Conservation (phyloP, 2,888 invertebrate genomes). For the Drosophila prostipennis region DNA sequence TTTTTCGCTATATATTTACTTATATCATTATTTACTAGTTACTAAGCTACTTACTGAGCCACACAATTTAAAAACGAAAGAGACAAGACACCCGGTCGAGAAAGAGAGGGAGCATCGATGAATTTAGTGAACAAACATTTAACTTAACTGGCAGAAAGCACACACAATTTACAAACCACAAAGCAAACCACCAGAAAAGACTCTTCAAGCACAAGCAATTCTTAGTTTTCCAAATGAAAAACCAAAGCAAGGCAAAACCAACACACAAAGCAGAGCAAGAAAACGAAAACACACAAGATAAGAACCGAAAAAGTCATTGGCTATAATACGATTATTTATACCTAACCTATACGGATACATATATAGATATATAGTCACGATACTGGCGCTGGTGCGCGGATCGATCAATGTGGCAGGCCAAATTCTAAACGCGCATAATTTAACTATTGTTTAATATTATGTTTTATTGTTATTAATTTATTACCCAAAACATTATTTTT, state of each 20-base stretch:
- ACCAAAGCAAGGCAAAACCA: slow-evolving; percentile 43
- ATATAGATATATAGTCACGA: slow-evolving; percentile 45
- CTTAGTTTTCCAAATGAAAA: slow-evolving; percentile 49
- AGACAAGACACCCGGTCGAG: slow-evolving; percentile 28
- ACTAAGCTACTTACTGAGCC: slow-evolving; percentile 24
- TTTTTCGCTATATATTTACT: slow-evolving; percentile 54
- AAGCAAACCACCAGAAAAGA: slow-evolving; percentile 28
- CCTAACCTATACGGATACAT: slow-evolving; percentile 38
- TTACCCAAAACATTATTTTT: slow-evolving; percentile 52
- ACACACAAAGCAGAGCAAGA: slow-evolving; percentile 2
- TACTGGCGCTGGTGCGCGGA: slow-evolving; percentile 69
- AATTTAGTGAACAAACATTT: slow-evolving; percentile 26
- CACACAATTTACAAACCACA: slow-evolving; percentile 17
- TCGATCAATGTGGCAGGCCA: slow-evolving; percentile 70
- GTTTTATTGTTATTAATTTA: slow-evolving; percentile 78
- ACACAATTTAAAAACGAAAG: slow-evolving; percentile 26
- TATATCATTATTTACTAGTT: slow-evolving; percentile 33
- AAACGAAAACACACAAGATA: slow-evolving; percentile 2
- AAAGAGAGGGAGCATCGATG: slow-evolving; percentile 26
- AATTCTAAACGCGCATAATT: slow-evolving; percentile 68
- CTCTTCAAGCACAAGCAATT: slow-evolving; percentile 52
- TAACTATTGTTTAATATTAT: slow-evolving; percentile 63
- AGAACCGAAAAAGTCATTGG: slow-evolving; percentile 65
- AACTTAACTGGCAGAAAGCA: slow-evolving; percentile 20
- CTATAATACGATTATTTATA: slow-evolving; percentile 52